Base-by-base conservation (phyloP, 1,140 invertebrate genomes). In the Anagrus nilaparvatae region DNA sequence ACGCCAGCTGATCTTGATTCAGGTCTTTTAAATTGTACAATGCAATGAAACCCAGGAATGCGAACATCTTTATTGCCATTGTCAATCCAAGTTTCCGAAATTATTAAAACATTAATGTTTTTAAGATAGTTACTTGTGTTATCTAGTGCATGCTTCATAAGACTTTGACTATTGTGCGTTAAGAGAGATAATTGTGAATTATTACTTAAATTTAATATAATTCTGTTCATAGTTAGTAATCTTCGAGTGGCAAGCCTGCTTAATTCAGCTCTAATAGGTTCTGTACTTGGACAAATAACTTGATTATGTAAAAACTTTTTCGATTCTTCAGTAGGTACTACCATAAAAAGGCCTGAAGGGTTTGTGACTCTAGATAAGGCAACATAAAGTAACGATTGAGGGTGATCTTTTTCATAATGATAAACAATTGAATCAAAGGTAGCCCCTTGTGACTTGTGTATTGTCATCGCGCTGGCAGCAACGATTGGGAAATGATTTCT, bases 401-500 rank as follows among this genome's bases (percentile, higher is more conserved):
- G 12, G 20, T 50, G 34, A 7, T 39, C 27, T 27, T 47, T 44
- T 12, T 46, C 16, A 29, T 54, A 56, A 37, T 50, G 30, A 42
- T 56, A 56, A 17, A 53, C 54, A 29, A 54, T 49, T 40, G 36
- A 30, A 43, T 47, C 29, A 33, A 47, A 56, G 27, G 50, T 53
- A 10, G 54, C 51, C 33, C 50, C 52, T 44, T 50, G 48, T 7
- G 47, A 44, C 32, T 52, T 50, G 36, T 54, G 52, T 30, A 58
- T 58, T n/a, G 54, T 58, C 33, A 49, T 58, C 12, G 53, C 54
- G 35, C 47, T 54, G 39, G 43, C 55, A 40, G 53, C 42, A 25
- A 56, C 48, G 38, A 50, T 37, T 23, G 58, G 55, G 44, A 59
- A 47, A 42, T 59, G 54, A 33, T 52, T 55, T 28, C 56, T 29